Conservation (phyloP, 2,113 vertebrate species). For the Ptychochromis oligacanthus region DNA sequence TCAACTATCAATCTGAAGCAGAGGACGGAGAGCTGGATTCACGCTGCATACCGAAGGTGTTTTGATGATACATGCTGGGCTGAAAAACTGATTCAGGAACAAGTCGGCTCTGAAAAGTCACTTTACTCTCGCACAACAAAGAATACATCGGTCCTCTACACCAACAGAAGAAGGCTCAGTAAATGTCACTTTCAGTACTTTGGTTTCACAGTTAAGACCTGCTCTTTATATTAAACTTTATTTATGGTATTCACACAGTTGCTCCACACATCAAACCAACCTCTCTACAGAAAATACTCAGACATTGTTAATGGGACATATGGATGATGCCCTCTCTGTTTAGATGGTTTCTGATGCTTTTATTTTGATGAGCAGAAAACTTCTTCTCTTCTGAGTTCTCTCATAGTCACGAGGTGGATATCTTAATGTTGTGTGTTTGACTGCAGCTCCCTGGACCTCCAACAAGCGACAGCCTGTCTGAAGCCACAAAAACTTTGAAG, state of each 20-base stretch:
- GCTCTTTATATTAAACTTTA: rapidly evolving
- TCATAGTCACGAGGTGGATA: no score
- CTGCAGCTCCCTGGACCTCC: not conserved
- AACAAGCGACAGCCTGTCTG: not conserved
- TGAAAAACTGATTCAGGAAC: not conserved
- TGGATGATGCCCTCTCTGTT: not conserved
- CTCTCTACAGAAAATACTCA: not conserved
- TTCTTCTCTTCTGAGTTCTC: not conserved
- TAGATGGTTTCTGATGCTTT: not conserved
- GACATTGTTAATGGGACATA: rapidly evolving
- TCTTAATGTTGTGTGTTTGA: not conserved
- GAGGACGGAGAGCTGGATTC: not conserved
- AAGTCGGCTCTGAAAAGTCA: not conserved
- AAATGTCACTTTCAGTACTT: not conserved
- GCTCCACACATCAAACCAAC: not conserved
- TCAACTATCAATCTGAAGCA: slow-evolving; percentile 20
- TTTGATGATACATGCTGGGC: not conserved
- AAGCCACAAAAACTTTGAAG: rapidly evolving
- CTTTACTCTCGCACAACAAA: rapidly evolving
- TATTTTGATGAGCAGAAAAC: not conserved
- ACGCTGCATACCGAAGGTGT: not conserved
- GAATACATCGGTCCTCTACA: rapidly evolving
- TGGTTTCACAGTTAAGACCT: not conserved
- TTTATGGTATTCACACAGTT: not conserved
- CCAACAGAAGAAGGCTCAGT: not conserved